Evolutionary conservation across 2,113 vertebrate species (phyloP).

Genomic region (Pseudorasbora parva): DNA sequence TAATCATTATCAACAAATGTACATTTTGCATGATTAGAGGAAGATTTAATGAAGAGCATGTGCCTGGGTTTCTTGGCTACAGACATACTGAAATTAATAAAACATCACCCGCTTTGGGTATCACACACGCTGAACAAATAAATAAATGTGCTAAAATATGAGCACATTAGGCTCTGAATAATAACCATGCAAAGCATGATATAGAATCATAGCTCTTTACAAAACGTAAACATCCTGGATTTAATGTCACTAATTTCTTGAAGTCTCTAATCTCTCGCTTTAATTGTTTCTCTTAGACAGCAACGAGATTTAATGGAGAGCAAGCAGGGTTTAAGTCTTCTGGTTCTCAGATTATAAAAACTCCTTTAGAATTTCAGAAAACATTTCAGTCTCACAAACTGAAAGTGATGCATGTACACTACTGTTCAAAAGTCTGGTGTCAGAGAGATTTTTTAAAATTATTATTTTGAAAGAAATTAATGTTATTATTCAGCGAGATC

Average conservation of each 20-base stretch:
- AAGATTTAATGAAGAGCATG: background rate
- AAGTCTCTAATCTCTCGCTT: background rate
- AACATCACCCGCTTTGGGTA: background rate
- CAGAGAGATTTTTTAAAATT: no score
- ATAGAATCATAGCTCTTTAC: background rate
- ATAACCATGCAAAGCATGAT: background rate
- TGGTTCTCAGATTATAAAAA: background rate
- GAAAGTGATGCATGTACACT: background rate
- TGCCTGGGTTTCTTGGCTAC: background rate
- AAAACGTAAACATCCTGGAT: conserved; percentile 6
- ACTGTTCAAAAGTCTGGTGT: no score
- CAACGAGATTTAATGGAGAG: background rate
- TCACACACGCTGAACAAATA: conserved; percentile 42
- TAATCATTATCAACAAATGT: background rate
- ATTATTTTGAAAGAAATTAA: background rate
- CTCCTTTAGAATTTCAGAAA: background rate
- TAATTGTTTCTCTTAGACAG: conserved; percentile 23
- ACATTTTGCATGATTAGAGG: background rate
- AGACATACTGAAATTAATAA: conserved; percentile 14
- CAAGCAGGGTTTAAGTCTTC: background rate
- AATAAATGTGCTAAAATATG: conserved; percentile 6
- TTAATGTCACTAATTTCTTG: background rate
- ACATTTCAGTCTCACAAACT: background rate
- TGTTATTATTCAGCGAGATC: background rate
- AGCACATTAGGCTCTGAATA: background rate